Conservation (phyloP, 2,113 vertebrate species). For the Aix galericulata region DNA sequence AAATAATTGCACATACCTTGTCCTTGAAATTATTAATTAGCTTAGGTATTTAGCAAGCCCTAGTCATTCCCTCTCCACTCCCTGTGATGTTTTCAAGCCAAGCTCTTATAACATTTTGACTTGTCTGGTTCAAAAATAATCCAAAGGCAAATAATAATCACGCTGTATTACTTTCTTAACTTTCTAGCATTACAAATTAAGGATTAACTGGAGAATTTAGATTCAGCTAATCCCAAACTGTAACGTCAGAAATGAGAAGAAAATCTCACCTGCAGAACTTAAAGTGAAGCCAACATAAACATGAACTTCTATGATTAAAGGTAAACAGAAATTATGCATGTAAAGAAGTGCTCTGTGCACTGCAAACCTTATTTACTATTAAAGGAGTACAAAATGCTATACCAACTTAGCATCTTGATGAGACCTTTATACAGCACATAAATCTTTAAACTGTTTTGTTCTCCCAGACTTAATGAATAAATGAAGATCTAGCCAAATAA, state of each 20-base stretch:
- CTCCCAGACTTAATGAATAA: not conserved
- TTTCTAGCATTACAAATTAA: not conserved
- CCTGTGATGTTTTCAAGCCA: not conserved
- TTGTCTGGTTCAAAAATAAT: not conserved
- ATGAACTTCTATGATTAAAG: not conserved
- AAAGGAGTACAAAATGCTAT: not conserved
- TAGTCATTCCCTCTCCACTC: not conserved
- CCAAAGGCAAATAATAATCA: not conserved
- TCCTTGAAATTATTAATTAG: not conserved
- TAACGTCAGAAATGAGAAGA: not conserved
- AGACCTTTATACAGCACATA: not conserved
- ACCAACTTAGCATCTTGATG: conserved; percentile 7
- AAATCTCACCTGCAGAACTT: not conserved
- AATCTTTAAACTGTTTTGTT: conserved; percentile 10
- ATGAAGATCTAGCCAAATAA: conserved; percentile 2
- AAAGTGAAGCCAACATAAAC: not conserved
- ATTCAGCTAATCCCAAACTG: not conserved
- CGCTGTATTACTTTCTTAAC: not conserved
- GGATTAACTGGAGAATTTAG: not conserved
- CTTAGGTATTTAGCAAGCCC: not conserved
- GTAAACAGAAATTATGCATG: not conserved
- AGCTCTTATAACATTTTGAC: not conserved
- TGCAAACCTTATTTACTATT: not conserved
- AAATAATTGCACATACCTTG: not conserved
- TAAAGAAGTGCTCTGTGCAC: not conserved